Base-by-base conservation (phyloP, 2,797 vertebrate genomes). In the Catharus ustulatus region DNA sequence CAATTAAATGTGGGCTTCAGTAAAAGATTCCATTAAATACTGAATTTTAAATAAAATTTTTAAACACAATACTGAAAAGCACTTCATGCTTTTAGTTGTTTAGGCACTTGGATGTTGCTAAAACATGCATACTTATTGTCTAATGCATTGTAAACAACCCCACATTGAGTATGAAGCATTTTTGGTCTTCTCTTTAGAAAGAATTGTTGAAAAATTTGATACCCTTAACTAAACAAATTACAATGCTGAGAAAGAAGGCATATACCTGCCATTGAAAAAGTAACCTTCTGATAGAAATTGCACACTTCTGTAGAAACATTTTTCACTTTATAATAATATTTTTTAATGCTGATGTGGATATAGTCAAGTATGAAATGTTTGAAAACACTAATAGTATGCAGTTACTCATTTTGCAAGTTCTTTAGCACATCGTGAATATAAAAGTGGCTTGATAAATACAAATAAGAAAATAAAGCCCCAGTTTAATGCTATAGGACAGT, bases 21-120 rank as follows among this genome's bases (percentile, higher is more conserved):
- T 79, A 76, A 84, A 90, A 88, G 19, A 87, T 75, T 88, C 85
- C 59, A 57, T 67, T 22, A 78, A 95, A 78, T 72, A 34, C 36
- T 86, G 15, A 19, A 22, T 59, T 93, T 88, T 36, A 68, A 84
- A 42, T 64, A 10, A 7, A 32, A 66, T 75, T 58, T 83, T 86
- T 42, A 32, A 69, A 12, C 20, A 71, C 34, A 89, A 4, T 74
- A 18, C 55, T 87, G 71, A 66, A 91, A 79, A 76, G 2, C 14
- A 9, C 15, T 62, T 86, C 14, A 27, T 84, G 48, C 27, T 87
- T 89, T 66, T 51, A 72, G 18, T 62, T 86, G 10, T 93, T 36
- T 63, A 27, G 16, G 30, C 54, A 24, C 30, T 89, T 79, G 48
- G 26, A 42, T 93, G 29, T 66, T 76, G 23, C 51, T 69, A 62